A percentile compares a stretch with the other conserved stretches of the same genome.
These are phyloP conservation scores for Semnornis frantzii DNA, from an alignment of 2,113 vertebrate genomes.

Conservation along the genomic window DNA sequence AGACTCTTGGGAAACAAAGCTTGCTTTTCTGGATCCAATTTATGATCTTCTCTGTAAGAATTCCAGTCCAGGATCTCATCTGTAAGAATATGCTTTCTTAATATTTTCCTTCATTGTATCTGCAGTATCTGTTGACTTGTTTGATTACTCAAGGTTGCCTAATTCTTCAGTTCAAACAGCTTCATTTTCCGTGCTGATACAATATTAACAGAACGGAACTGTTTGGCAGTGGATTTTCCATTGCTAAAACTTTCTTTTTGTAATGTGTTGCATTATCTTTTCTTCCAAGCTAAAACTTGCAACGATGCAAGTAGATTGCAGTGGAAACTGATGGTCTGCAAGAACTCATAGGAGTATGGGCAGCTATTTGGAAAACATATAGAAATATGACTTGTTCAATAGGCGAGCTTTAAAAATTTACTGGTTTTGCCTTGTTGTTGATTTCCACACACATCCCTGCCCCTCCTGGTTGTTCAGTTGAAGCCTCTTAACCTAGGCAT, in stretches of 20 bases:
- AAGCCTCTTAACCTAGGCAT: neutral
- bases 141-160: neutral
- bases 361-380: neutral
- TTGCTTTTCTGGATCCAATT: neutral
- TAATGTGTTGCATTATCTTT: conserved; percentile 25
- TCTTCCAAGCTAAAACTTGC: neutral
- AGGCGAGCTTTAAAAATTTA: neutral
- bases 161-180: conserved; percentile 5
- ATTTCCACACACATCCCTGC: no score
- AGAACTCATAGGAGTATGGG: neutral
- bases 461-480: neutral
- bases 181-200: neutral
- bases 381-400: neutral
- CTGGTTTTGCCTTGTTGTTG: neutral
- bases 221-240: conserved; percentile 44
- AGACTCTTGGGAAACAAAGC: neutral
- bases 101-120: neutral
- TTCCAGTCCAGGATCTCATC: neutral
- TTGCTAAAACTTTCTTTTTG: conserved; percentile 39
- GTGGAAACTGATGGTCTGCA: conserved; percentile 20
- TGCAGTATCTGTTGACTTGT: neutral
- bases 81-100: neutral
- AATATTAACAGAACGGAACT: conserved; percentile 45
- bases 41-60: neutral
- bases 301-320: conserved; percentile 26